A percentile compares a stretch with the other conserved stretches of the same genome.
Evolutionary conservation across 1,140 invertebrate genomes (phyloP).

Genomic region (Phenacoccus solenopsis): DNA sequence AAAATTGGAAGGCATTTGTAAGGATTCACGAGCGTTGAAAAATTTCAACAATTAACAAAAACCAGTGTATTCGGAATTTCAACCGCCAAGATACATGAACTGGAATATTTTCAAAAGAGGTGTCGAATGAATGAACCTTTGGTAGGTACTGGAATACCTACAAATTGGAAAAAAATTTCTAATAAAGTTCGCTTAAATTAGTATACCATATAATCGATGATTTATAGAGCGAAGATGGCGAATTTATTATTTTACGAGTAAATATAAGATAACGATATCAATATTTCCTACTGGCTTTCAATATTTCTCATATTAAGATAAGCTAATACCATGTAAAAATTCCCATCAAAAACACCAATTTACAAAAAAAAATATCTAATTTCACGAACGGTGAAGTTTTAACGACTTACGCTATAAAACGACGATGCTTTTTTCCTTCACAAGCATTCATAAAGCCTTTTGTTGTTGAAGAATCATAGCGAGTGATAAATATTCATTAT

Average conservation of each 20-base stretch:
- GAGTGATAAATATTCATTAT: not conserved
- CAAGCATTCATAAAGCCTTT: not conserved
- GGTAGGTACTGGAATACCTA: not conserved
- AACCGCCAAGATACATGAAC: too few species aligned
- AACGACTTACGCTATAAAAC: too few species aligned
- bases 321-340: too few species aligned
- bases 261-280: not conserved
- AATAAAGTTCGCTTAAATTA: not conserved
- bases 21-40: not conserved
- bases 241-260: not conserved
- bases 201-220: not conserved
- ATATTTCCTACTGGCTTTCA: not conserved
- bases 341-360: too few species aligned
- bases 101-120: too few species aligned
- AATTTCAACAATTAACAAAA: not conserved
- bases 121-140: too few species aligned
- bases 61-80: not conserved
- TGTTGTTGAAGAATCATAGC: not conserved
- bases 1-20: not conserved
- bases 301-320: too few species aligned
- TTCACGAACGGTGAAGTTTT: too few species aligned
- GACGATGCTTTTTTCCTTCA: not conserved
- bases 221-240: not conserved
- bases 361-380: too few species aligned
- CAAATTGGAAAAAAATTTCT: not conserved